Evolutionary conservation across 2,888 invertebrate genomes (phyloP), one percentile per base, ranked within the genome.

Genomic region (Lacanobia wlatinum): DNA sequence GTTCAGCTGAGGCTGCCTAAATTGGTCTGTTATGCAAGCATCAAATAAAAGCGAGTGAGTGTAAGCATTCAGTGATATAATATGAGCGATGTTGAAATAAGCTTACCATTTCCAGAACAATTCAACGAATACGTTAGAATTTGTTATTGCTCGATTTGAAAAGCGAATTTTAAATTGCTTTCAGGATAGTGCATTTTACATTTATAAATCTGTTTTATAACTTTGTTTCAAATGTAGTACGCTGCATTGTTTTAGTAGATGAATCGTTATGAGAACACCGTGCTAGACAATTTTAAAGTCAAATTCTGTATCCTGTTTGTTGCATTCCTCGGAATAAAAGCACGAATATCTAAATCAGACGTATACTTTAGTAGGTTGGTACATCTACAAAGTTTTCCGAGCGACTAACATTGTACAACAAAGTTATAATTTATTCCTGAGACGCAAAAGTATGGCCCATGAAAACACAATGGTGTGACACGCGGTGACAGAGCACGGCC

Each of bases 21-120:
- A 93, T 93, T 92, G 92, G 89, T 87, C 72, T 90, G 90, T 90
- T 92, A 88, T 91, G 89, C 87, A 91, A 91, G 87, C 90, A 90
- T 90, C 90, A 91, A 91, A 91, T 90, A 91, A 90, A 90, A 90
- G 89, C 88, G 86, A 88, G 87, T 88, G 82, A 86, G 73, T 79
- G 87, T 90, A 89, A 89, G 85, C 85, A 86, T 87, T 88, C 82
- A 82, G 87, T 89, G 82, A 87, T 87, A 89, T 89, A 87, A 87
- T 87, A 88, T 87, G 88, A 88, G 85, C 84, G 79, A 87, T 87
- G 86, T 84, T 86, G 84, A 87, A 90, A 88, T 87, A 88, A 90
- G 84, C 87, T 90, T 87, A 87, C 82, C 84, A 85, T 87, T 87
- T 87, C 70, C 83, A 86, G 84, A 87, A 84, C 80, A 85, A 85